Conservation (phyloP, 2,888 invertebrate genomes). For the Pediacus dermestoides region DNA sequence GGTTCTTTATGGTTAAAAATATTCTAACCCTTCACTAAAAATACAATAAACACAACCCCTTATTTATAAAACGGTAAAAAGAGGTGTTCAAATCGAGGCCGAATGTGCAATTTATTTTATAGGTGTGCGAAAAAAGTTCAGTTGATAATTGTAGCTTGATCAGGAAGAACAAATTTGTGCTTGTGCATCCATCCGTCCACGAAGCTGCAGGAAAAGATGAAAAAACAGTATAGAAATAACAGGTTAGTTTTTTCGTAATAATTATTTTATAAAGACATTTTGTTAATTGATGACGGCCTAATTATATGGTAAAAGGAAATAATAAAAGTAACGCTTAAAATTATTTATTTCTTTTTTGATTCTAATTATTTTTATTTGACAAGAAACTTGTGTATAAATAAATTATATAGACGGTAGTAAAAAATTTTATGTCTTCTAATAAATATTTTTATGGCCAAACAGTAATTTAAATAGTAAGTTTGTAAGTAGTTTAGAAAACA, state of each 20-base stretch:
- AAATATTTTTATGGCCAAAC: conserved; percentile 4
- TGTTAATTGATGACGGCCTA: background rate
- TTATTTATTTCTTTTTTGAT: too few relatives aligned
- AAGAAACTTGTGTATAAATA: conserved; percentile 1
- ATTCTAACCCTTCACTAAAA: conserved; percentile 37
- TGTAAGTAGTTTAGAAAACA: too few relatives aligned
- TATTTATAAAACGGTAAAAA: conserved; percentile 28
- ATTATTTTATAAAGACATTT: background rate
- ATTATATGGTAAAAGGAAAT: conserved; percentile 2
- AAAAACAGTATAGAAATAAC: too few relatives aligned
- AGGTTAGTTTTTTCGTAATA: conserved; percentile 1
- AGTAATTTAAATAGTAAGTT: too few relatives aligned
- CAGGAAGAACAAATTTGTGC: too few relatives aligned
- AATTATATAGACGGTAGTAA: conserved; percentile 1
- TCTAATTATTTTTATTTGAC: background rate
- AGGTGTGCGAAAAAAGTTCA: too few relatives aligned
- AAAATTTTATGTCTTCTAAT: background rate
- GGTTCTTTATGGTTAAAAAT: conserved; percentile 34
- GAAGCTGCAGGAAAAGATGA: too few relatives aligned
- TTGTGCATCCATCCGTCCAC: too few relatives aligned
- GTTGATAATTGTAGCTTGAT: too few relatives aligned
- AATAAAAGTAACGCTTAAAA: background rate
- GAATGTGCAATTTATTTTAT: conserved; percentile 33
- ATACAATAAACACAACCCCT: conserved; percentile 33
- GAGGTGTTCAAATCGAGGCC: conserved; percentile 36